phyloP scores from a whole-genome alignment of 2,113 vertebrate genomes.

The Edolisoma coerulescens region DNA sequence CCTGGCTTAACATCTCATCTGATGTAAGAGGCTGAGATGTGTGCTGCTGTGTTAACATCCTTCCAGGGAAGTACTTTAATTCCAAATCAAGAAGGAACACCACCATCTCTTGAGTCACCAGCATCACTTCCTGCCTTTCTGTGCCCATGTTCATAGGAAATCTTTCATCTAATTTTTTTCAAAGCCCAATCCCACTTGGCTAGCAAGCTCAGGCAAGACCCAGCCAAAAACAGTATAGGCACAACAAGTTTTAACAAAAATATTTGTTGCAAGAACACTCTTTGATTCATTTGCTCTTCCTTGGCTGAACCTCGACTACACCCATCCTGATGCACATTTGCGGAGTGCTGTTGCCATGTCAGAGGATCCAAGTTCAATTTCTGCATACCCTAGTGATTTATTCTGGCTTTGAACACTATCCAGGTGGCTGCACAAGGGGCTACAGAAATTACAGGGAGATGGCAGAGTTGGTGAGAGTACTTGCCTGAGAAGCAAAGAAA shows the following conservation, averaged over 20 bases:
- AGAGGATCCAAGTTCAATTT: not conserved
- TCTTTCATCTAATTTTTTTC: constrained; percentile 36
- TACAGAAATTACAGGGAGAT: constrained; percentile 29
- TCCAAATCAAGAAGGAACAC: constrained; percentile 30
- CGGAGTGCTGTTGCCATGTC: not conserved
- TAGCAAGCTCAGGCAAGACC: constrained; percentile 25
- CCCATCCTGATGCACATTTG: constrained; percentile 15
- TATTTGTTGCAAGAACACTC: constrained; percentile 26
- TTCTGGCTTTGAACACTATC: not conserved
- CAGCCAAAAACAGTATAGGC: constrained; percentile 32
- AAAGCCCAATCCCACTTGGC: constrained; percentile 32
- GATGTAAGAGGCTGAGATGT: not conserved
- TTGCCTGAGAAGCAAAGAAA: constrained; percentile 54
- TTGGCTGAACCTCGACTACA: constrained; percentile 30
- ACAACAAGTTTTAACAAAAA: constrained; percentile 62
- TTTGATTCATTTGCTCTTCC: constrained; percentile 51
- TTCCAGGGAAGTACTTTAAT: constrained; percentile 23
- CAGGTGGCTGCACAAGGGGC: constrained; percentile 30
- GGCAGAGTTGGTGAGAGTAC: constrained; percentile 15
- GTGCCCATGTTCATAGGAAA: constrained; percentile 37
- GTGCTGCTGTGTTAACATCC: not conserved
- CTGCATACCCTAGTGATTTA: not conserved
- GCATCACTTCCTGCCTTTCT: constrained; percentile 37
- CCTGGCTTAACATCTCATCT: not conserved
- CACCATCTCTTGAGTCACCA: constrained; percentile 34